Evolutionary conservation across 2,113 vertebrate species (phyloP).

Genomic region (Scytalopus superciliaris): DNA sequence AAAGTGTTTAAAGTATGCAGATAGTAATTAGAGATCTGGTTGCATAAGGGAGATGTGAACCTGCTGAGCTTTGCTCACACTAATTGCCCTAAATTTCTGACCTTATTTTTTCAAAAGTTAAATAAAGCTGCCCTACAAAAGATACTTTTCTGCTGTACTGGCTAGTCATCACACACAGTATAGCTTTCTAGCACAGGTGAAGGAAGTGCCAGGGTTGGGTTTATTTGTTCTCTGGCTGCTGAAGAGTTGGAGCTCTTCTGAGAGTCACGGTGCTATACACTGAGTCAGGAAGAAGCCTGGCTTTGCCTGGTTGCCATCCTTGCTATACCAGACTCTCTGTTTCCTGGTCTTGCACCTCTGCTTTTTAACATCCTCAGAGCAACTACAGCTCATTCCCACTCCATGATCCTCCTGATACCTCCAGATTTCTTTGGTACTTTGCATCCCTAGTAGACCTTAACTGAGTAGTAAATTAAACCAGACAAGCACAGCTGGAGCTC

Average conservation of each 20-base stretch:
- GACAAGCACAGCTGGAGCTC: not conserved
- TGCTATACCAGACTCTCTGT: not conserved
- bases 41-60: constrained; percentile 31
- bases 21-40: constrained; percentile 42
- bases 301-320: not conserved
- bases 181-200: not conserved
- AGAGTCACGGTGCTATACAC: fast-evolving
- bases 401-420: not conserved
- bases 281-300: not conserved
- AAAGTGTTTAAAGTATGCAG: constrained; percentile 31
- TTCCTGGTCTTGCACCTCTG: not conserved
- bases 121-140: constrained; percentile 38
- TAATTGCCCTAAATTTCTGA: constrained; percentile 55
- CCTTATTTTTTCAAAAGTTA: constrained; percentile 36
- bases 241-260: not conserved
- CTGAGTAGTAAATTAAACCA: not conserved
- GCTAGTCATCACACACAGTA: not conserved
- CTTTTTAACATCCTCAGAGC: not conserved
- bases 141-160: not conserved
- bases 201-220: not conserved
- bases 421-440: not conserved
- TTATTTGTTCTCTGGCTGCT: not conserved
- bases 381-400: not conserved
- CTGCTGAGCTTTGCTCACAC: constrained; percentile 18
- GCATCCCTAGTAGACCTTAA: not conserved